Base-by-base conservation (phyloP, 2,113 vertebrate genomes). In the Sebastes fasciatus region DNA sequence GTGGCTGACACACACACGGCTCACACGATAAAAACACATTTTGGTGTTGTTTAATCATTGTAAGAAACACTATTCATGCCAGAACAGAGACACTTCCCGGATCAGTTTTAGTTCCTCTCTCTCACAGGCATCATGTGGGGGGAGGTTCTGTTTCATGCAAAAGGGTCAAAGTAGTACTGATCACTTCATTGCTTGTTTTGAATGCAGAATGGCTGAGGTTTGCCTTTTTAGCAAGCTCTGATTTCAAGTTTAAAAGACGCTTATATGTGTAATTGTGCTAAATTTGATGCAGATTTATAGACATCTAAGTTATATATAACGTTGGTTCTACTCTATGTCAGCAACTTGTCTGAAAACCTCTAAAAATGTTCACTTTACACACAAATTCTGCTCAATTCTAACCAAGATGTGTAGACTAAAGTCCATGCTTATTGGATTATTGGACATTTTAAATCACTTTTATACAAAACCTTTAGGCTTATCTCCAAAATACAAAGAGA, bases 51-150 rank as follows among this genome's bases (percentile, higher is more conserved):
- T 45, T 43, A 64, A 61, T 21, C 3, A 6, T n/a, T 79, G 40
- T 10, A 21, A 26, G n/a, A 54, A 82, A 79, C 23, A 34, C 34
- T 21, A 34, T 6, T 74, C 4, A 34, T 34, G 34, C 42, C 40
- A 65, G 86, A 77, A 74, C 16, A 52, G 54, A 86, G 10, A n/a
- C 63, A 80, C 84, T 81, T 88, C 83, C 78, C 54, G 43, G 26
- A 75, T 82, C 42, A 64, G 82, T 86, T 83, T 83, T 84, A 79
- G 89, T 92, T 90, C 91, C 92, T 86, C 79, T 89, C 65, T 81
- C 58, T 42, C 65, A 66, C n/a, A 19, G 57, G 13, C 63, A 61
- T 89, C 85, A 83, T 74, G 74, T 85, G 79, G 26, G 6, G 48
- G 12, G 16, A 4, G 45, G 34, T 66, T 88, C 62, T 69, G 21